Base-by-base conservation (phyloP, 2,113 vertebrate genomes). In the Lethenteron reissneri region DNA sequence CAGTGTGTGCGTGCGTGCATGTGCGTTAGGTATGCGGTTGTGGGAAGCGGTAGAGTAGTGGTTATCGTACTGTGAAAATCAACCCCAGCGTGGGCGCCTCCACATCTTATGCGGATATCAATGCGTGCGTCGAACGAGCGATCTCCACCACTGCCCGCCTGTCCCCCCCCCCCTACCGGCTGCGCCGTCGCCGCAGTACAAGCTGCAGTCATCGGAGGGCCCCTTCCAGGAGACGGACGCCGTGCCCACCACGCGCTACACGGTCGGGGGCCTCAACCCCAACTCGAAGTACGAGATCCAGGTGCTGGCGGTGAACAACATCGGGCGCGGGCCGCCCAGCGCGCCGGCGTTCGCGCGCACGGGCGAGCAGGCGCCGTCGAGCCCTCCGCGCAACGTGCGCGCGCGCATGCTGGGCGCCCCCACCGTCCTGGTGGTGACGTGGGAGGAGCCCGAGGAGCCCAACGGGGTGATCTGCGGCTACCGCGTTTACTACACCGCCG, bases 171-270 rank as follows among this genome's bases (percentile, higher is more conserved):
- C 41, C 41, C 2, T n/a, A n/a, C 25, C 25, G 2, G 25, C 25
- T 25, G 41, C 41, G 41, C 41, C n/a, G n/a, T n/a, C 41, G 41
- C 41, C 41, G 41, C 94, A 97, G 76, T 99, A 96, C 79, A 87
- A 86, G 1, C 76, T 87, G 60, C 87, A 84, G 57, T 78, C 84
- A 41, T 78, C 77, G 0, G 89, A 92, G 13, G 85, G 88, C 2
- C 82, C 84, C 15, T 95, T 90, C 81, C 91, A 92, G 78, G 94
- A 97, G 76, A 87, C 95, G 73, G 91, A 99, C 8, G 92, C 91
- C 1, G 92, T 99, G n/a, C 90, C 94, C n/a, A 92, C 90, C 3
- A 97, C 89, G 0, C 85, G 94, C 74, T 99, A 99, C 77, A 97
- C 90, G 81, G 95, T 99, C 5, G 92, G 94, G 0, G 94, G 94